Evolutionary conservation across 2,113 vertebrate genomes (phyloP).

Genomic region (Numenius arquata): DNA sequence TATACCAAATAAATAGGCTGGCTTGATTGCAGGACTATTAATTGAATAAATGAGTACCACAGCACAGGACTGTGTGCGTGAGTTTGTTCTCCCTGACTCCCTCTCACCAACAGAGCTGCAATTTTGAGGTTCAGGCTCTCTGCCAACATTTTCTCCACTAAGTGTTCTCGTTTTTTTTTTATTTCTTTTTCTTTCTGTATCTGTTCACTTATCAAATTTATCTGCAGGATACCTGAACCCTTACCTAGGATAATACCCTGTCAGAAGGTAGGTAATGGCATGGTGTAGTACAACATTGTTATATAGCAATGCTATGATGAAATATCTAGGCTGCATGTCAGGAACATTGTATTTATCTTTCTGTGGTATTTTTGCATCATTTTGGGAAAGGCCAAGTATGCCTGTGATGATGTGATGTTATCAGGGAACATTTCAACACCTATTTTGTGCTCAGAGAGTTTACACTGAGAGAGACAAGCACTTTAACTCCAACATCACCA

Average conservation of each 20-base stretch:
- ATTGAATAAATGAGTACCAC: neutral
- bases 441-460: neutral
- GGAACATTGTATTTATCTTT: constrained; percentile 14
- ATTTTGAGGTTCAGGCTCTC: neutral
- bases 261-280: neutral
- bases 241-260: neutral
- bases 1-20: neutral
- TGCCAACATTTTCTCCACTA: neutral
- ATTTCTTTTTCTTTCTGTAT: neutral
- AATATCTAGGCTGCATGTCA: neutral
- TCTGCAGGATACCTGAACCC: neutral
- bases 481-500: neutral
- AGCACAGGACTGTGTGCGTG: neutral
- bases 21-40: neutral
- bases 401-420: neutral
- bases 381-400: neutral
- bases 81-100: neutral
- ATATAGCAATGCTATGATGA: neutral
- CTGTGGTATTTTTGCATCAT: constrained; percentile 12
- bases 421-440: neutral
- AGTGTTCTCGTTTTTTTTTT: neutral
- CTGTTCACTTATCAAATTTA: neutral
- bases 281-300: neutral
- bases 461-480: neutral
- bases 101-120: neutral